Evolutionary conservation across 2,888 invertebrate genomes (phyloP).

Genomic region (Chymomyza fuscimana): DNA sequence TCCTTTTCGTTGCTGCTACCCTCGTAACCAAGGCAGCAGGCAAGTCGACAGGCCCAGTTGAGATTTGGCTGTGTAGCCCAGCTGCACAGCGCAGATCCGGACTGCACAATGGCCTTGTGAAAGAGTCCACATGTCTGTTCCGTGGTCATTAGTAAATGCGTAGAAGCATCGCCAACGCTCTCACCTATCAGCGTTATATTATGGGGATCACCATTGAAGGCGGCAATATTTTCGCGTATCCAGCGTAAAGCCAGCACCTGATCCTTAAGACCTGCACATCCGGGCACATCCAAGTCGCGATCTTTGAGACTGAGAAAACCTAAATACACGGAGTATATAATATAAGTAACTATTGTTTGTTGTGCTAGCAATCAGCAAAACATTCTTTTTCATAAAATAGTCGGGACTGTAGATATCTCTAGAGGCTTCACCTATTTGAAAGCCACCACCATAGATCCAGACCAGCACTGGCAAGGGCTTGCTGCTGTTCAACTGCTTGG

Average conservation of each 20-base stretch:
- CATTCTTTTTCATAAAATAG: constrained; percentile 78
- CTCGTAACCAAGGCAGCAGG: constrained; percentile 73
- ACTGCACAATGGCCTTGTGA: constrained; percentile 76
- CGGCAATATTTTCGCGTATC: constrained; percentile 79
- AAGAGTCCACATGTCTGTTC: constrained; percentile 79
- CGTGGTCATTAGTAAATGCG: constrained; percentile 80
- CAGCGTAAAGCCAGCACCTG: constrained; percentile 81
- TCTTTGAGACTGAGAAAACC: constrained; percentile 81
- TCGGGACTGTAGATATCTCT: constrained; percentile 77
- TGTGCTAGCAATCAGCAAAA: constrained; percentile 76
- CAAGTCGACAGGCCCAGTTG: constrained; percentile 72
- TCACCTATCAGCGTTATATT: constrained; percentile 81
- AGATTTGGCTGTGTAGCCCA: constrained; percentile 69
- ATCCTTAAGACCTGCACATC: constrained; percentile 81
- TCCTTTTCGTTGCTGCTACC: constrained; percentile 77
- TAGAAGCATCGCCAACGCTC: constrained; percentile 80
- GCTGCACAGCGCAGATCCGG: constrained; percentile 68
- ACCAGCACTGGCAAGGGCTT: constrained; percentile 78
- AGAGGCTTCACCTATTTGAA: constrained; percentile 77
- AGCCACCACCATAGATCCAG: constrained; percentile 81
- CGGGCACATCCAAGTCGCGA: constrained; percentile 80
- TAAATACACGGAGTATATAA: constrained; percentile 35
- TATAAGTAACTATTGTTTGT: neutral
- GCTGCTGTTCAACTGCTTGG: constrained; percentile 63
- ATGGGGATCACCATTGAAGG: constrained; percentile 80